Conservation (phyloP, 1,140 invertebrate genomes). For the Drosophila mayri region DNA sequence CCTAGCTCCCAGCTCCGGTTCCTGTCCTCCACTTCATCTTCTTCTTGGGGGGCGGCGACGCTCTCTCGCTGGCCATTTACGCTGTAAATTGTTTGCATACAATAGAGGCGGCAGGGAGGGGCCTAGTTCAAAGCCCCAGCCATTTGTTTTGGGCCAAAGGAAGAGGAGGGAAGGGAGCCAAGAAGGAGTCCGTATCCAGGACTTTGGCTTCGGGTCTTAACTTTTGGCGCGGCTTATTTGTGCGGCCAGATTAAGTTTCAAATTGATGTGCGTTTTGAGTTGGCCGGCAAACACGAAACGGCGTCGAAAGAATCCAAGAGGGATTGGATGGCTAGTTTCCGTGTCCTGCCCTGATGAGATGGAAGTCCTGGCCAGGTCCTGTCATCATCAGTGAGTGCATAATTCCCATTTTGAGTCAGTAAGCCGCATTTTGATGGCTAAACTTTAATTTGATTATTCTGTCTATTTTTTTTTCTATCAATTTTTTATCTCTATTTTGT, state of each 20-base stretch:
- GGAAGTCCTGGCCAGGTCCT: not conserved
- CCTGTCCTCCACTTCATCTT: conserved; percentile 25
- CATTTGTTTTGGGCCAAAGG: conserved; percentile 49
- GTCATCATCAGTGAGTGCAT: conserved; percentile 18
- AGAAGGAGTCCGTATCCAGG: too few species aligned
- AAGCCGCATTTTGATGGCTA: conserved; percentile 67
- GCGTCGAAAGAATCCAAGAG: conserved; percentile 15
- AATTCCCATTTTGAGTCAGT: conserved; percentile 20
- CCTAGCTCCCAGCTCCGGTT: not conserved
- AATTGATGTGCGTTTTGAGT: conserved; percentile 76
- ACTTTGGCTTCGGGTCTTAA: conserved; percentile 62
- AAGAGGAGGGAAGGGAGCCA: not conserved
- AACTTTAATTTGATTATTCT: conserved; percentile 75
- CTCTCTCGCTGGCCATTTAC: conserved; percentile 51
- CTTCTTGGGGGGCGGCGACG: conserved; percentile 18
- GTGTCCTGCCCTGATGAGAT: not conserved
- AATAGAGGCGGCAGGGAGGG: conserved; percentile 34
- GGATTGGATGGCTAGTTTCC: conserved; percentile 15
- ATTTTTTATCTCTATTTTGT: conserved; percentile 1
- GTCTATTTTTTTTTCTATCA: not conserved
- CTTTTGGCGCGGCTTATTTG: conserved; percentile 80
- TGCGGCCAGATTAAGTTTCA: conserved; percentile 81
- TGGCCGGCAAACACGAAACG: conserved; percentile 18
- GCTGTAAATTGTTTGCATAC: conserved; percentile 81
- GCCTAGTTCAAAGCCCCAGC: conserved; percentile 31